These are phyloP conservation scores for Poecile atricapillus DNA, from an alignment of 2,113 vertebrate species.

Conservation along the genomic window DNA sequence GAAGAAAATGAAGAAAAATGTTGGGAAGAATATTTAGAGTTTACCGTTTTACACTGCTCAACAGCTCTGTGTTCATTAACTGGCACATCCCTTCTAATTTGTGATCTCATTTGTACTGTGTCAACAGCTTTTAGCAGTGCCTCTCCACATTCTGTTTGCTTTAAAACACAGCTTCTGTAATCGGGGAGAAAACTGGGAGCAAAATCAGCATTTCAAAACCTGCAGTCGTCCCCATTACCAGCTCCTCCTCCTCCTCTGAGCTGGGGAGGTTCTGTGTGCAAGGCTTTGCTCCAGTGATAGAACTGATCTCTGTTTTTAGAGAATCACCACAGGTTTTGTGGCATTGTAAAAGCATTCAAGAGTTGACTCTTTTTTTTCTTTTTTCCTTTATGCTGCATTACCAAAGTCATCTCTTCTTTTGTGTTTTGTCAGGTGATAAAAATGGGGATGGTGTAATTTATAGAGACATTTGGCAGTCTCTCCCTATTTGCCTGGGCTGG, in stretches of 20 bases:
- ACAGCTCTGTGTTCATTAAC: conserved; percentile 51
- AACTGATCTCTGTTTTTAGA: not conserved
- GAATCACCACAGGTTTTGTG: not conserved
- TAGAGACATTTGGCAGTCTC: not conserved
- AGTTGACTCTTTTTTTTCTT: not conserved
- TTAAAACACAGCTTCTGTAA: conserved; percentile 26
- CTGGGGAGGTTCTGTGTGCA: not conserved
- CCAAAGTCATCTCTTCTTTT: not conserved
- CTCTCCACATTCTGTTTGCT: conserved; percentile 23
- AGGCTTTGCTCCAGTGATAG: not conserved
- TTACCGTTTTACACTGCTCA: conserved; percentile 37
- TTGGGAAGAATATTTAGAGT: not conserved
- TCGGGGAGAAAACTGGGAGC: not conserved
- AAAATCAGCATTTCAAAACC: not conserved
- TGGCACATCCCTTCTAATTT: conserved; percentile 57
- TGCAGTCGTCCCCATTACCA: not conserved
- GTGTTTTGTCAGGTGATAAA: not conserved
- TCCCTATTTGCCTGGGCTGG: not conserved
- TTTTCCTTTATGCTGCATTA: not conserved
- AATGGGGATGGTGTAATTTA: not conserved
- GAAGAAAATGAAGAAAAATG: conserved; percentile 20
- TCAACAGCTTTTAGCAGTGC: conserved; percentile 58
- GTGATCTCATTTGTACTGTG: conserved; percentile 53
- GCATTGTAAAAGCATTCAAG: not conserved
- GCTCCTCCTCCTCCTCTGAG: not conserved